Evolutionary conservation across 2,113 vertebrate species (phyloP).

Genomic region (Sphyrna mokarran): DNA sequence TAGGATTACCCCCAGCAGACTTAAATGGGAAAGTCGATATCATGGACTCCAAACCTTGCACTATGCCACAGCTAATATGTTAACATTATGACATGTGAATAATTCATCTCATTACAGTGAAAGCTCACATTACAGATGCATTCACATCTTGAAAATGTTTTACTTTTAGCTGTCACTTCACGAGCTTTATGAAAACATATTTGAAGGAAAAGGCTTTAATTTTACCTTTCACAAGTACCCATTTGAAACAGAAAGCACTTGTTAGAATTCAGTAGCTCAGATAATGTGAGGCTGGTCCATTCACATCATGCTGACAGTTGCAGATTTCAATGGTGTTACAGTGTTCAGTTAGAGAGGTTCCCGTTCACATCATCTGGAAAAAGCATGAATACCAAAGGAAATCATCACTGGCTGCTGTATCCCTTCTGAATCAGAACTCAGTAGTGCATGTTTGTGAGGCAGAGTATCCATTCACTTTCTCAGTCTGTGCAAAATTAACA

Average conservation of each 20-base stretch:
- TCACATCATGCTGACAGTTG: not conserved
- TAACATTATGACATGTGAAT: not conserved
- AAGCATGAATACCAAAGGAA: not conserved
- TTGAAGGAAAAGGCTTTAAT: not conserved
- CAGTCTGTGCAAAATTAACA: not conserved
- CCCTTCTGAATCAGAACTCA: not conserved
- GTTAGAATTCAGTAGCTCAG: too few relatives aligned
- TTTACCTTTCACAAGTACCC: not conserved
- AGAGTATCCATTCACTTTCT: not conserved
- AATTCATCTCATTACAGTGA: not conserved
- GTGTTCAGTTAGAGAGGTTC: not conserved
- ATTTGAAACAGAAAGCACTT: not conserved
- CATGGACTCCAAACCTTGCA: not conserved
- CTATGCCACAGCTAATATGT: not conserved
- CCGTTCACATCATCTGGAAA: not conserved
- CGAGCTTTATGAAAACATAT: not conserved
- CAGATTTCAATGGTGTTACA: too few relatives aligned
- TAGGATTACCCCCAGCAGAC: not conserved
- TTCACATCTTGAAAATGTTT: not conserved
- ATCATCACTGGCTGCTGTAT: not conserved
- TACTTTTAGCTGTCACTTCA: not conserved
- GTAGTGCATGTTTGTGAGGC: not conserved
- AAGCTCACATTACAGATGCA: not conserved
- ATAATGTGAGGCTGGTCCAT: not conserved
- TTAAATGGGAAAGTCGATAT: not conserved